Conservation (phyloP, 1,140 invertebrate species). For the Helicorthomorpha holstii region DNA sequence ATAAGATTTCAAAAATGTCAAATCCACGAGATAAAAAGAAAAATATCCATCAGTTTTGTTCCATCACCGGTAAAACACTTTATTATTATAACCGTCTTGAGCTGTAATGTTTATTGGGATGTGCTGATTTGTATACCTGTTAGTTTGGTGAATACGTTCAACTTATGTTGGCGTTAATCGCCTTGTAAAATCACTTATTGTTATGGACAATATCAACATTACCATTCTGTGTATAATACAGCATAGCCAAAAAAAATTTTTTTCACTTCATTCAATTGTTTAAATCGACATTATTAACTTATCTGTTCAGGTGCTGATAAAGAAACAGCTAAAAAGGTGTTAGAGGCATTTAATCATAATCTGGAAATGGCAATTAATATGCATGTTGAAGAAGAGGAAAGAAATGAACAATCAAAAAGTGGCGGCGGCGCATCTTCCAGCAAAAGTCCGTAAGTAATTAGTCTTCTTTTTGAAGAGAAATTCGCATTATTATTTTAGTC, state of each 20-base stretch:
- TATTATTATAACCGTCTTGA: background rate
- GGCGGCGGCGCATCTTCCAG: background rate
- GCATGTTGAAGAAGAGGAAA: slow-evolving; percentile 29
- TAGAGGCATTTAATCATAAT: slow-evolving; percentile 34
- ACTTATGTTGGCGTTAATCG: background rate
- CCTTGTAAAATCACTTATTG: too few species aligned
- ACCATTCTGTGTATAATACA: too few species aligned
- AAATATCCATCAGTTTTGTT: background rate
- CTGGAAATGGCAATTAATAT: slow-evolving; percentile 37
- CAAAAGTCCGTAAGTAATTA: too few species aligned
- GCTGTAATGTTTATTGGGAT: background rate
- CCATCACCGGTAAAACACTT: background rate
- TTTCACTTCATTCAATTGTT: background rate
- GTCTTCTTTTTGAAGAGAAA: too few species aligned
- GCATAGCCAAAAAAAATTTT: background rate
- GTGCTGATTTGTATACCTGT: background rate
- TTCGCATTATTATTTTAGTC: too few species aligned
- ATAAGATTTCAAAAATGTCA: too few species aligned
- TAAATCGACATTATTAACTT: background rate
- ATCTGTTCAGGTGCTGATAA: slow-evolving; percentile 10
- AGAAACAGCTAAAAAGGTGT: slow-evolving; percentile 21
- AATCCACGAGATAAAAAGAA: background rate
- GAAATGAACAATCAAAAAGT: slow-evolving; percentile 3
- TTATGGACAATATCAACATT: too few species aligned
- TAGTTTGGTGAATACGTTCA: background rate